A percentile compares a stretch with the other conserved stretches of the same genome.
Evolutionary conservation across 2,113 vertebrate species (phyloP).

Genomic region (Zosterops pallidus): DNA sequence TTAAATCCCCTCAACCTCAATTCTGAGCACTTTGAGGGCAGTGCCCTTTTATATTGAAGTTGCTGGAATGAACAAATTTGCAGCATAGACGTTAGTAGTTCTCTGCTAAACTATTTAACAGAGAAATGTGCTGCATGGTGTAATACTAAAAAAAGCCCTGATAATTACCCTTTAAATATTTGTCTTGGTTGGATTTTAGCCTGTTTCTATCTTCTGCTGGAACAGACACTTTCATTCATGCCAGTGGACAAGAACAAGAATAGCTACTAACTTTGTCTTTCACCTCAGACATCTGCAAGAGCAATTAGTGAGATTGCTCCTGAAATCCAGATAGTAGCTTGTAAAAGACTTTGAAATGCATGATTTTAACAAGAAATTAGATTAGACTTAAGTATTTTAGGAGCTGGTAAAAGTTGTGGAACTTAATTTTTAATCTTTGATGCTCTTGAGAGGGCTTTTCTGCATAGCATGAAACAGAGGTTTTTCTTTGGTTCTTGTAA

Average conservation of each 20-base stretch:
- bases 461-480: not conserved
- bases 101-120: not conserved
- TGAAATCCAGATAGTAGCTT: not conserved
- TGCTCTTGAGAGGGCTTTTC: constrained; percentile 27
- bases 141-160: not conserved
- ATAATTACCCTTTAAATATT: not conserved
- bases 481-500: constrained; percentile 30
- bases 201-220: not conserved
- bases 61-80: not conserved
- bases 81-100: not conserved
- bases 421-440: constrained; percentile 12
- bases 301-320: not conserved
- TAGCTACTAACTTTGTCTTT: not conserved
- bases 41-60: not conserved
- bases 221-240: not conserved
- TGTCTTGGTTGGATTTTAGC: not conserved
- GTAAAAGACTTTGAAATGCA: constrained; percentile 4
- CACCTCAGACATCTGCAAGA: not conserved
- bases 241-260: not conserved
- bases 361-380: constrained; percentile 6
- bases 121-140: not conserved
- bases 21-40: not conserved
- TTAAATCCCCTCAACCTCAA: not conserved
- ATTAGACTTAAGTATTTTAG: constrained; percentile 26
- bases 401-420: constrained; percentile 6